Conservation (phyloP, 2,797 vertebrate genomes). For the Alauda arvensis region DNA sequence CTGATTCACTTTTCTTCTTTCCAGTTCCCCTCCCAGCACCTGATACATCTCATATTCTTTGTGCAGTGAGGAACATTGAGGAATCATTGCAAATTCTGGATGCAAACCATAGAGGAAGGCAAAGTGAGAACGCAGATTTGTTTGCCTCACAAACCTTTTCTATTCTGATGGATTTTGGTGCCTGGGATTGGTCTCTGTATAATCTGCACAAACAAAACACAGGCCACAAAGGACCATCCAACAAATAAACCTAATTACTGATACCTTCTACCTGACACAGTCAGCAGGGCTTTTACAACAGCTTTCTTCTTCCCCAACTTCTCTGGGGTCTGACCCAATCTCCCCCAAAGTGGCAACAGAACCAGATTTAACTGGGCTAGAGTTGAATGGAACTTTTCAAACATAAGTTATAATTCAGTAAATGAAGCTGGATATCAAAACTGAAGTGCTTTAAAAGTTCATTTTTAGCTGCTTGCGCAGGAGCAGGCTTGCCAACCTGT, state of each 20-base stretch:
- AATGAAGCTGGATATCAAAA: not conserved
- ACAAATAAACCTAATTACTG: not conserved
- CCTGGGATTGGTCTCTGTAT: not conserved
- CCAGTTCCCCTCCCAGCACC: not conserved
- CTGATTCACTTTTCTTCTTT: not conserved
- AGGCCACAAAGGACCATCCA: not conserved
- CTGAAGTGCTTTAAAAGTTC: not conserved
- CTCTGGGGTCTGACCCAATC: not conserved
- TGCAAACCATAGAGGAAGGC: not conserved
- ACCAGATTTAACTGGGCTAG: not conserved
- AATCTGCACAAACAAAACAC: not conserved
- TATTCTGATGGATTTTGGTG: not conserved
- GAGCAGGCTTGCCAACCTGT: not conserved
- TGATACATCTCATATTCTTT: not conserved
- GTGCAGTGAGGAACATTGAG: not conserved
- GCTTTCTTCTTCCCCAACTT: not conserved
- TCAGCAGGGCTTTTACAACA: not conserved
- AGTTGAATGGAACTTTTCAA: not conserved
- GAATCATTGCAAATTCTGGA: not conserved
- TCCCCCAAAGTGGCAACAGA: not conserved
- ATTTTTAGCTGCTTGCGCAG: not conserved
- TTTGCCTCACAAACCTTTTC: not conserved
- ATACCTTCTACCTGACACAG: not conserved
- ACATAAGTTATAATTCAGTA: not conserved
- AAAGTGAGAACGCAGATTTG: not conserved